phyloP scores from a whole-genome alignment of 92 coral and sea anemone species.

The Montipora capitata region DNA sequence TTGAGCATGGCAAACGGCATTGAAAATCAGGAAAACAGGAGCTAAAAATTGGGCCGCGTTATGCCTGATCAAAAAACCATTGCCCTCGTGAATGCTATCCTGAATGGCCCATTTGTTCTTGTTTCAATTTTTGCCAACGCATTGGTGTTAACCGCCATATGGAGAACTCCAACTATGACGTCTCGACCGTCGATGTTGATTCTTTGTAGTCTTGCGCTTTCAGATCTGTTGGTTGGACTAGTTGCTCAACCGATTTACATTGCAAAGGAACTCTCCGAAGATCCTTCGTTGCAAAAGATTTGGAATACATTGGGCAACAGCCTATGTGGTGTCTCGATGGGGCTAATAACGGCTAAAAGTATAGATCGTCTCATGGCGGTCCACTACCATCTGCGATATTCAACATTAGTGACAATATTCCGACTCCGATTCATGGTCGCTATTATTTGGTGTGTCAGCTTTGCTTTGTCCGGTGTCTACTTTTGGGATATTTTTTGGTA shows the following conservation, averaged over 20 bases:
- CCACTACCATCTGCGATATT: too few species aligned
- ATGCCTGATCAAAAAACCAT: background rate
- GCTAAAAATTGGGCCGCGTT: too few species aligned
- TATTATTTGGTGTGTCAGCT: too few species aligned
- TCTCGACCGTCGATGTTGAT: background rate
- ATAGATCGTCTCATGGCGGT: too few species aligned
- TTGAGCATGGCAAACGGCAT: background rate
- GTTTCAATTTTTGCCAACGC: conserved; percentile 25
- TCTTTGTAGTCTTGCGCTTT: conserved; percentile 30
- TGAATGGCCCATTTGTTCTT: background rate
- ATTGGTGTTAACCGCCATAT: conserved; percentile 5
- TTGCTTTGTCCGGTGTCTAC: too few species aligned
- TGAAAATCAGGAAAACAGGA: too few species aligned
- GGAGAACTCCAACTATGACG: conserved; percentile 12
- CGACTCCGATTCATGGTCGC: too few species aligned
- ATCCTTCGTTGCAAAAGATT: background rate
- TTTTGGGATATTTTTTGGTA: background rate
- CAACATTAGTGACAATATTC: too few species aligned
- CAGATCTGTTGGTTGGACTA: conserved; percentile 31
- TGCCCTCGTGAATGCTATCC: background rate
- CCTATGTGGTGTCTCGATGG: conserved; percentile 5
- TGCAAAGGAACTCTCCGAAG: background rate
- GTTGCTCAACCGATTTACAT: conserved; percentile 17
- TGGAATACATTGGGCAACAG: background rate
- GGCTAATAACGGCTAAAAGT: background rate